Percentiles rank a stretch among this genome's conserved stretches.
phyloP scores from a whole-genome alignment of 2,113 vertebrate genomes.

The Conger conger region DNA sequence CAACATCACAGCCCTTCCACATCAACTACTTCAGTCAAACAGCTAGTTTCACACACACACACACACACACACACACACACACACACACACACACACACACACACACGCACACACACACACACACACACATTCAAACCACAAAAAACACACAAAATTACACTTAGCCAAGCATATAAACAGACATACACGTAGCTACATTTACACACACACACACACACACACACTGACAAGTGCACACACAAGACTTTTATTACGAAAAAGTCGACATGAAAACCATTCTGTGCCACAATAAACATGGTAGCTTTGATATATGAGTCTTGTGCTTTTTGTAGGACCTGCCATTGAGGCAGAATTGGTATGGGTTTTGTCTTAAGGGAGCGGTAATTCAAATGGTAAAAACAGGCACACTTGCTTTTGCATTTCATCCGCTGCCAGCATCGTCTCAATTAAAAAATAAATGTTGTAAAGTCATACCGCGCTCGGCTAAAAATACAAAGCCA shows the following conservation, averaged over 20 bases:
- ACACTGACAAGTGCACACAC: background rate
- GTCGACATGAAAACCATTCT: background rate
- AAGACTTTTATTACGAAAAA: background rate
- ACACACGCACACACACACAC: background rate
- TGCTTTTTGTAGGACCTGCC: background rate
- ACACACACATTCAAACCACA: background rate
- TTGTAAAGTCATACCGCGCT: background rate
- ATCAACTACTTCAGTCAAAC: background rate
- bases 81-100: background rate
- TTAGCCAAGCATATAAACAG: background rate
- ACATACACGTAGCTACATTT: background rate
- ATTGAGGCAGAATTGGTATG: background rate
- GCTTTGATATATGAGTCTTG: background rate
- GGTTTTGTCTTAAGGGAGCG: background rate
- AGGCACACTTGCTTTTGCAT: background rate
- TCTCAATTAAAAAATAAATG: background rate
- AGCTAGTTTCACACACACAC: background rate
- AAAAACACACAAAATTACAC: background rate
- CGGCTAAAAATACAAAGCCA: conserved; percentile 6
- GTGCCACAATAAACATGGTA: background rate
- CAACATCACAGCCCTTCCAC: background rate
- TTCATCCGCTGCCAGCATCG: background rate
- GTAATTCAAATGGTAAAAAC: conserved; percentile 2
- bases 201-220: conserved; percentile 13
- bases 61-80: background rate